Evolutionary conservation across 2,797 vertebrate species (phyloP).

Genomic region (Phataginus tricuspis): DNA sequence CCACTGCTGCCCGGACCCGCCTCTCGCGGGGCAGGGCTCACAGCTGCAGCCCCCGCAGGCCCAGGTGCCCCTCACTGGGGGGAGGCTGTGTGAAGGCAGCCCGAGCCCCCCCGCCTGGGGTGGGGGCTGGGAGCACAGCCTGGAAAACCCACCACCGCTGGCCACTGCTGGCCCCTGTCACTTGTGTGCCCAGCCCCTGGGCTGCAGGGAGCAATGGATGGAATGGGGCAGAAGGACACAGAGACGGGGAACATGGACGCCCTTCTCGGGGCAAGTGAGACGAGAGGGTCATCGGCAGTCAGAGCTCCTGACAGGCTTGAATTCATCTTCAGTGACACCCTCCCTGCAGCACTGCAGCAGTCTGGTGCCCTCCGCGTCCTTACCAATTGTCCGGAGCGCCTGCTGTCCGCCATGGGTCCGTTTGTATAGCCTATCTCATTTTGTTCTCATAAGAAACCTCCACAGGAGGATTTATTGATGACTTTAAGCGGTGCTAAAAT

Average conservation of each 20-base stretch:
- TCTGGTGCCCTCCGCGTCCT: not conserved
- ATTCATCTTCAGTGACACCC: not conserved
- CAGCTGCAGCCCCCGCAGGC: not conserved
- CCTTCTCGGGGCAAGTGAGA: not conserved
- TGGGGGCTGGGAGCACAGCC: not conserved
- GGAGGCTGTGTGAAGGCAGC: fast-evolving
- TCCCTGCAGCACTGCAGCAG: not conserved
- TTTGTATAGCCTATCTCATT: not conserved
- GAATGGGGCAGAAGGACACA: fast-evolving
- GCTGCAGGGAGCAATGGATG: not conserved
- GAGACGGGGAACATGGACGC: not conserved
- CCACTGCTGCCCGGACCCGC: fast-evolving
- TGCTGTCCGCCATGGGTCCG: fast-evolving
- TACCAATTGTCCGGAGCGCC: not conserved
- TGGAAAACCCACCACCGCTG: too few species aligned
- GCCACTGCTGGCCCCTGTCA: not conserved
- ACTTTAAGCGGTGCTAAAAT: too few species aligned
- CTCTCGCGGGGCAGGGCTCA: not conserved
- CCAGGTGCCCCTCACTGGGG: not conserved
- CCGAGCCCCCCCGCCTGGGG: not conserved
- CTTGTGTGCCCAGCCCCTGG: not conserved
- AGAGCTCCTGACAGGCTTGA: not conserved
- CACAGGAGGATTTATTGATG: too few species aligned
- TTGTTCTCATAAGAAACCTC: not conserved
- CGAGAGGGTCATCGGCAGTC: not conserved